Evolutionary conservation across 2,113 vertebrate genomes (phyloP).

Genomic region (Apus apus): DNA sequence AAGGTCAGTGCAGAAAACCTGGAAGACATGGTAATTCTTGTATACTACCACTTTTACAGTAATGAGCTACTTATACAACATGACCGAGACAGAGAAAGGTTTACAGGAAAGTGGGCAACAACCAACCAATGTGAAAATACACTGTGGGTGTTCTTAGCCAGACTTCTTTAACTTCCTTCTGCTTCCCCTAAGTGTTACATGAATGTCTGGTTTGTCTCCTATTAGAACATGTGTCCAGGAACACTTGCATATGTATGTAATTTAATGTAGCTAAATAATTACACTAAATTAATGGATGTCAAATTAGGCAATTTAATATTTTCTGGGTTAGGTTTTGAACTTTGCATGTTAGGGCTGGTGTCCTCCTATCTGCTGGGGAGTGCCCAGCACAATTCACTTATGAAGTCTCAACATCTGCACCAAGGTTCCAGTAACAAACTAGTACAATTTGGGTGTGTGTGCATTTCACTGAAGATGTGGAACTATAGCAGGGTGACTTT

Average conservation of each 20-base stretch:
- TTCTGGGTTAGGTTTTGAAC: background rate
- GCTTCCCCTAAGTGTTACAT: background rate
- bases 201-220: background rate
- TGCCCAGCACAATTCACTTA: background rate
- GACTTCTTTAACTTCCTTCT: background rate
- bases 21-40: background rate
- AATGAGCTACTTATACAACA: background rate
- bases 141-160: background rate
- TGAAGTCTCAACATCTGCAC: background rate
- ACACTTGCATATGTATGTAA: background rate
- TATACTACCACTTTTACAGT: background rate
- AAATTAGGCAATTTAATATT: background rate
- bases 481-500: background rate
- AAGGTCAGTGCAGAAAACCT: background rate
- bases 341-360: background rate
- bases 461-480: background rate
- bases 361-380: background rate
- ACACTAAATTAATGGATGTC: background rate
- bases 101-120: background rate
- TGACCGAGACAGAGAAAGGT: background rate
- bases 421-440: background rate
- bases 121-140: background rate
- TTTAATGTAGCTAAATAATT: background rate
- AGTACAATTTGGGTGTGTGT: fast-evolving
- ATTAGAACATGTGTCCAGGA: background rate